These are phyloP conservation scores for Stegophylla sp. DNA, from an alignment of 2,888 invertebrate species.

Conservation along the genomic window DNA sequence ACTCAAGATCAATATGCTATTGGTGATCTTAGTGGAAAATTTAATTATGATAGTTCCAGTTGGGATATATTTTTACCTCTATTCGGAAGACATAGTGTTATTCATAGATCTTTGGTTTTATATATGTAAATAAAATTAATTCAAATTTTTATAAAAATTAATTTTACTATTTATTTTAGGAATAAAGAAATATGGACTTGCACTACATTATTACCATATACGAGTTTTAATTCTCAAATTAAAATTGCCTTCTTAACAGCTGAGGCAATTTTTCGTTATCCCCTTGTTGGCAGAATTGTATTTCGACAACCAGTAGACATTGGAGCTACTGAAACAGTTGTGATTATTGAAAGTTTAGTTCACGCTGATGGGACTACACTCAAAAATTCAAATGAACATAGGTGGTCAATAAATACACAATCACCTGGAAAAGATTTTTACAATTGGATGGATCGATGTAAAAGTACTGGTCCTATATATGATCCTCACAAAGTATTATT, in stretches of 20 bases:
- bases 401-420: constrained; percentile 81
- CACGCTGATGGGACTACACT: constrained; percentile 84
- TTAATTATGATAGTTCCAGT: constrained; percentile 78
- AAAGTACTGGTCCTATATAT: constrained; percentile 78
- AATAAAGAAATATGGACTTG: constrained; percentile 70
- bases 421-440: constrained; percentile 87
- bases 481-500: constrained; percentile 76
- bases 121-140: constrained; percentile 70
- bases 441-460: constrained; percentile 85
- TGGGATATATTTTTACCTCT: constrained; percentile 87
- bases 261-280: constrained; percentile 83
- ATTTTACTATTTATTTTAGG: constrained; percentile 59
- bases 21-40: constrained; percentile 88
- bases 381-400: constrained; percentile 77
- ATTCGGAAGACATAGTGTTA: constrained; percentile 78
- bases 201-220: constrained; percentile 72
- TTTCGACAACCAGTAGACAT: constrained; percentile 81
- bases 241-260: constrained; percentile 80
- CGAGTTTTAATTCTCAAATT: constrained; percentile 70
- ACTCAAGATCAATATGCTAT: constrained; percentile 89
- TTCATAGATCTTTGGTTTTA: constrained; percentile 81
- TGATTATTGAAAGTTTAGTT: constrained; percentile 82
- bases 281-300: constrained; percentile 82
- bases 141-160: background rate
- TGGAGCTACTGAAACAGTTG: constrained; percentile 83